A percentile compares a stretch with the other conserved stretches of the same genome.
Evolutionary conservation across 1,140 invertebrate genomes (phyloP).

Genomic region (Battus philenor): DNA sequence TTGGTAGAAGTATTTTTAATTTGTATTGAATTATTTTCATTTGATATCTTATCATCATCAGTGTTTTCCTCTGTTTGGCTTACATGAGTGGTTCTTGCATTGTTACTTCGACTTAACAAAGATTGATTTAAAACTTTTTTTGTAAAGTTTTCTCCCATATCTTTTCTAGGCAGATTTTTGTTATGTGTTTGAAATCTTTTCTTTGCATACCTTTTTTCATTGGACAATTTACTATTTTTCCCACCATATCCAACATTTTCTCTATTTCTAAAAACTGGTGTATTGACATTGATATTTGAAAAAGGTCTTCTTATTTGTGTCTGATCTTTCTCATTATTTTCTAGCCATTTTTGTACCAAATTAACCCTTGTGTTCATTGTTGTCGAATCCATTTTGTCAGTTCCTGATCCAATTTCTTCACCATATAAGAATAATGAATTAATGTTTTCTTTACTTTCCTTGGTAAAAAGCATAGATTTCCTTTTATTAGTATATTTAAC

Average conservation of each 20-base stretch:
- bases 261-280: slow-evolving; percentile 7
- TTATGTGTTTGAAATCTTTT: neutral
- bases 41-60: slow-evolving; percentile 5
- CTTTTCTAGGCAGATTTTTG: slow-evolving; percentile 18
- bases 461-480: slow-evolving; percentile 22
- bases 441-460: slow-evolving; percentile 43
- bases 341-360: slow-evolving; percentile 54
- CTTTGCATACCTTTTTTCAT: slow-evolving; percentile 10
- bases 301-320: slow-evolving; percentile 41
- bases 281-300: slow-evolving; percentile 48
- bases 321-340: slow-evolving; percentile 30
- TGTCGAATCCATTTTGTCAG: slow-evolving; percentile 16
- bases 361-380: slow-evolving; percentile 46
- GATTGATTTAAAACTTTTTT: slow-evolving; percentile 7
- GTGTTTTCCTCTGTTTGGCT: too few relatives aligned
- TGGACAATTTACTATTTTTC: neutral
- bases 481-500: slow-evolving; percentile 56
- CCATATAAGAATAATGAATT: slow-evolving; percentile 26
- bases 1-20: slow-evolving; percentile 47
- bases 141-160: slow-evolving; percentile 19
- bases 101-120: neutral
- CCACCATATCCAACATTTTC: slow-evolving; percentile 11
- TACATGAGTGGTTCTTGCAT: neutral
- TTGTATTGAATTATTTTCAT: slow-evolving; percentile 13
- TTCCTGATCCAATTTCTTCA: slow-evolving; percentile 38